Conservation (phyloP, 2,113 vertebrate species). For the Holacanthus passer region DNA sequence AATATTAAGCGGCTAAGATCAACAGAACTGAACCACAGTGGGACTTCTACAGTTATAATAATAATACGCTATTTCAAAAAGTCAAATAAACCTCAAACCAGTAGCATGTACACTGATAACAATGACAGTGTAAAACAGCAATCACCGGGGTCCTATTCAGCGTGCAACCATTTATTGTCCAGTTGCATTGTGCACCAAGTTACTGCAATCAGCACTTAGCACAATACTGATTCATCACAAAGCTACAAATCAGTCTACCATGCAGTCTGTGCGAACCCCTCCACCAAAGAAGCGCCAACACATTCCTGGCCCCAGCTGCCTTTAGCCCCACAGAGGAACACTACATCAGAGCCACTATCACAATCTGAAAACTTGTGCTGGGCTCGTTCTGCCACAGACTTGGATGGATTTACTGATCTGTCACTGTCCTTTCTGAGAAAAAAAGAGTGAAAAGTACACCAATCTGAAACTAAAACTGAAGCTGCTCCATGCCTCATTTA, state of each 20-base stretch:
- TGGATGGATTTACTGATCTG: slow-evolving; percentile 3
- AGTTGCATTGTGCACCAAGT: slow-evolving; percentile 66
- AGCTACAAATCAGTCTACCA: slow-evolving; percentile 76
- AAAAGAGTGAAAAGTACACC: background rate
- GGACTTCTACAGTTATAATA: background rate
- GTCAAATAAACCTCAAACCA: background rate
- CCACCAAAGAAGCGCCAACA: slow-evolving; percentile 60
- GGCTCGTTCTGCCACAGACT: background rate
- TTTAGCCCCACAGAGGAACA: slow-evolving; percentile 41
- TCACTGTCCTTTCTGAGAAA: background rate
- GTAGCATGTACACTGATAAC: slow-evolving; percentile 7
- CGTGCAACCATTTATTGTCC: slow-evolving; percentile 63
- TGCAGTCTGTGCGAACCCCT: slow-evolving; percentile 66
- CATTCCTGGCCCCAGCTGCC: slow-evolving; percentile 63
- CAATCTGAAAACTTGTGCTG: slow-evolving; percentile 32
- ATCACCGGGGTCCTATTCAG: slow-evolving; percentile 52
- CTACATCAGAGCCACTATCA: slow-evolving; percentile 27
- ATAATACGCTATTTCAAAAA: background rate
- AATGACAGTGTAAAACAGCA: slow-evolving; percentile 36
- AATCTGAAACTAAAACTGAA: slow-evolving; percentile 32
- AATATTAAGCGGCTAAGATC: background rate
- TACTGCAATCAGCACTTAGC: slow-evolving; percentile 79
- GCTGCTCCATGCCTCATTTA: slow-evolving; percentile 34
- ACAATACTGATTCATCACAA: slow-evolving; percentile 81
- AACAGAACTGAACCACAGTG: background rate